A percentile compares a stretch with the other conserved stretches of the same genome.
Conservation (phyloP, 2,797 vertebrate genomes). For the Anomalospiza imberbis region DNA sequence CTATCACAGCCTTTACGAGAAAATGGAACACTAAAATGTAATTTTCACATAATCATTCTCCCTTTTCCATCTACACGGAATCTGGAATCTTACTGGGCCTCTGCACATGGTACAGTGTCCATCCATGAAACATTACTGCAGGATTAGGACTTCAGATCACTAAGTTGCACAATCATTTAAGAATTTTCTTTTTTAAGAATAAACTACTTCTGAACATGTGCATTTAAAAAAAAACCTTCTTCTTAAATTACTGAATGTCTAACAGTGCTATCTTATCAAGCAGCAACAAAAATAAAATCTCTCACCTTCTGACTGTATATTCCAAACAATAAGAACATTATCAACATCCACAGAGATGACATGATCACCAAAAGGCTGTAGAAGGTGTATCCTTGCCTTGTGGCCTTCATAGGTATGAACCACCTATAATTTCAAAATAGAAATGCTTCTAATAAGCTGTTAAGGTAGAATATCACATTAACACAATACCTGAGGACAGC, state of each 20-base stretch:
- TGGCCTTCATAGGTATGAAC: conserved; percentile 89
- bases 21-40: background rate
- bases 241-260: background rate
- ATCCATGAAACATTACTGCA: background rate
- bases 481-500: background rate
- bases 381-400: conserved; percentile 82
- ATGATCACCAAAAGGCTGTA: conserved; percentile 93
- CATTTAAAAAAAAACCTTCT: fast-evolving
- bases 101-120: background rate
- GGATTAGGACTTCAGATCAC: background rate
- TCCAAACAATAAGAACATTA: conserved; percentile 89
- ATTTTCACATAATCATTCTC: background rate
- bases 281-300: background rate
- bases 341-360: conserved; percentile 87
- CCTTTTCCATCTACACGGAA: background rate
- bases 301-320: conserved; percentile 85
- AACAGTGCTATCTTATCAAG: background rate
- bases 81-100: background rate
- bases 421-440: conserved; percentile 75
- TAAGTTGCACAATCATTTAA: background rate
- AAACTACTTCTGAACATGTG: background rate
- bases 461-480: background rate
- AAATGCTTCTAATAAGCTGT: background rate
- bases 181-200: background rate
- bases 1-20: background rate